Base-by-base conservation (phyloP, 2,797 vertebrate species). In the Linurgus olivaceus region DNA sequence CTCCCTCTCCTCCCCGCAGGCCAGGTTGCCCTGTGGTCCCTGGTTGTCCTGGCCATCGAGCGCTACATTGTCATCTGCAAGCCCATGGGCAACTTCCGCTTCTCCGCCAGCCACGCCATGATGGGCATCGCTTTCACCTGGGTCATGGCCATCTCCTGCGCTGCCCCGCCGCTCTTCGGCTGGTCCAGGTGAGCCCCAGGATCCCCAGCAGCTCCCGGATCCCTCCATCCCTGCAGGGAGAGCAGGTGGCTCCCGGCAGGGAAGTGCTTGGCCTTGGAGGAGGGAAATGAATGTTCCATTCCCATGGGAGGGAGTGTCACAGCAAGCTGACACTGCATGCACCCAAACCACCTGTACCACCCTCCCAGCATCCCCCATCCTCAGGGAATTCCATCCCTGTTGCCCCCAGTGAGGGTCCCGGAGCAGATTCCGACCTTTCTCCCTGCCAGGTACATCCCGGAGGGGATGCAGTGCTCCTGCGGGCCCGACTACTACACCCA, bases 71-170 rank as follows among this genome's bases (percentile, higher is more conserved):
- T 98, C 0, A 97, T 98, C 85, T 98, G 98, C 97, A 99, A 98
- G 93, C 98, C 98, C 75, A 98, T 98, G 98, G 98, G 98, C 54
- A 98, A 98, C 92, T 98, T 98, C 94, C 98, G 98, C 88, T 98
- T 98, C 94, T 95, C 94, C 0, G 26, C 96, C 8, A 90, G 80
- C 51, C 98, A 98, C 2, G 98, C 98, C 58, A 86, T 78, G 50
- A 90, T 86, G 72, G 98, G 98, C 84, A 98, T 98, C 9, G 21
- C 28, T 12, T 98, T 98, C 77, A 98, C 98, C 85, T 98, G 98
- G 98, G 0, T 98, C 72, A 98, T 98, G 98, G 98, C 98, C 44
- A 0, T 98, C 0, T 68, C 97, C 31, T 98, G 98, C 19, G 98
- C 98, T 0, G 95, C 72, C 24, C 98, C 98, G 2, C 98, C 98